Evolutionary conservation across 1,140 invertebrate genomes (phyloP).

Genomic region (Chlorops oryzae): DNA sequence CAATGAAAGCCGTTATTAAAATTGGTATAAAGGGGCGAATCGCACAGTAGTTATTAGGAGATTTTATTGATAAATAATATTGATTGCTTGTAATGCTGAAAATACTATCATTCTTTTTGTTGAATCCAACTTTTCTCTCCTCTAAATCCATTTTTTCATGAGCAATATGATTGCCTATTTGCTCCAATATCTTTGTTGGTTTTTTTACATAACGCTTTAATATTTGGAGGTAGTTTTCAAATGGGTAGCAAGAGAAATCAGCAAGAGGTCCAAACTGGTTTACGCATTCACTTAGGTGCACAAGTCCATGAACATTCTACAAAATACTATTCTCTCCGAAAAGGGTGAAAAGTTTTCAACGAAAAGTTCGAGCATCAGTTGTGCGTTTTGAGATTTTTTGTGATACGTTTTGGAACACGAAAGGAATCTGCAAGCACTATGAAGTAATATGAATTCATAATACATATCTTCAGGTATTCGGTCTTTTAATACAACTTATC

Average conservation of each 20-base stretch:
- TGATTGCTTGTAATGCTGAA: too few relatives aligned
- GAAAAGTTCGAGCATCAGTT: too few relatives aligned
- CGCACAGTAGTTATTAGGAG: too few relatives aligned
- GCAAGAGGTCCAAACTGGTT: too few relatives aligned
- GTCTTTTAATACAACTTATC: slow-evolving; percentile 40
- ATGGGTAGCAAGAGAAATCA: slow-evolving; percentile 13
- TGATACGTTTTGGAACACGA: slow-evolving; percentile 8
- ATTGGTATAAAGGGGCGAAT: too few relatives aligned
- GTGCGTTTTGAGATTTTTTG: slow-evolving; percentile 2
- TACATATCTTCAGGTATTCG: slow-evolving; percentile 6
- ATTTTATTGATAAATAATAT: too few relatives aligned
- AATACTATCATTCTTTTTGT: background rate
- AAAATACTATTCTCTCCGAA: too few relatives aligned
- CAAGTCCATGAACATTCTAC: too few relatives aligned
- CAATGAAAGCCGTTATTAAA: too few relatives aligned
- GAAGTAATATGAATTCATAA: slow-evolving; percentile 7
- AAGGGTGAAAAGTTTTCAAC: too few relatives aligned
- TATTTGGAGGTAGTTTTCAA: slow-evolving; percentile 1
- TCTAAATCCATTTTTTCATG: background rate
- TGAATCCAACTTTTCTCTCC: background rate
- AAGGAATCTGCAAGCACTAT: slow-evolving; percentile 3
- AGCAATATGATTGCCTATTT: background rate
- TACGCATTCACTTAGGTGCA: too few relatives aligned
- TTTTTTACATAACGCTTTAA: background rate
- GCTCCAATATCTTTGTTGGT: background rate